phyloP scores from a whole-genome alignment of 2,113 vertebrate genomes.

The Pelvicachromis taeniatus region DNA sequence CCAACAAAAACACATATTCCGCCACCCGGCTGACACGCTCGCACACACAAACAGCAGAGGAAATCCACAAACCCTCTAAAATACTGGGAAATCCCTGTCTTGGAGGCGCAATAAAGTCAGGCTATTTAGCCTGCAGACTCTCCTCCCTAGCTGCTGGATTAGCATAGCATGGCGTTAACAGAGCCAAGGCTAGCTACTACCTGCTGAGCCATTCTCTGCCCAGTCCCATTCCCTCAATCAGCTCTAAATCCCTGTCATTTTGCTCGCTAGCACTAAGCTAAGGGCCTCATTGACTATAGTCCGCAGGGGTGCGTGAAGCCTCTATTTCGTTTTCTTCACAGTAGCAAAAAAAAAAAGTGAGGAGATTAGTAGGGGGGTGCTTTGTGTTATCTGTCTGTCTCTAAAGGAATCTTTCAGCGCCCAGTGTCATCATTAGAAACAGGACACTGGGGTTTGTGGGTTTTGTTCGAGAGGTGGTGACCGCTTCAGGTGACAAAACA shows the following conservation, averaged over 20 bases:
- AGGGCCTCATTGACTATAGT: slow-evolving; percentile 56
- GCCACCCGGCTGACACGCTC: background rate
- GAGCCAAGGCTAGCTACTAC: slow-evolving; percentile 41
- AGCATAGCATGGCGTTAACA: slow-evolving; percentile 24
- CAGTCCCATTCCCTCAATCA: slow-evolving; percentile 50
- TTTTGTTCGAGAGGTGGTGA: slow-evolving; percentile 39
- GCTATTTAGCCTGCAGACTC: slow-evolving; percentile 4
- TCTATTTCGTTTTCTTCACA: slow-evolving; percentile 23
- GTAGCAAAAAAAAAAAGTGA: background rate
- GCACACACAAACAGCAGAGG: slow-evolving; percentile 16
- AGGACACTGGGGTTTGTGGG: slow-evolving; percentile 20
- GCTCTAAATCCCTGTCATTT: slow-evolving; percentile 50
- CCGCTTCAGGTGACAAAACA: slow-evolving; percentile 36
- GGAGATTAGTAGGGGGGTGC: slow-evolving; percentile 47
- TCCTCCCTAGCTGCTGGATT: slow-evolving; percentile 36
- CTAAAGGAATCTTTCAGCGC: slow-evolving; percentile 9
- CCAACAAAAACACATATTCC: slow-evolving; percentile 42
- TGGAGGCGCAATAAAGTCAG: slow-evolving; percentile 37
- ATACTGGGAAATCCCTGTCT: slow-evolving; percentile 28
- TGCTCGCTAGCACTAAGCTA: slow-evolving; percentile 48
- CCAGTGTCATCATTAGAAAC: slow-evolving; percentile 7
- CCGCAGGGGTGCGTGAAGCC: slow-evolving; percentile 52
- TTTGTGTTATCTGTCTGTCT: slow-evolving; percentile 61
- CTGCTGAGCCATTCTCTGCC: slow-evolving; percentile 60
- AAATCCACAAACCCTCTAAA: slow-evolving; percentile 36